A percentile compares a stretch with the other conserved stretches of the same genome.
Evolutionary conservation across 1,140 invertebrate genomes (phyloP).

Genomic region (Drosophila santomea): DNA sequence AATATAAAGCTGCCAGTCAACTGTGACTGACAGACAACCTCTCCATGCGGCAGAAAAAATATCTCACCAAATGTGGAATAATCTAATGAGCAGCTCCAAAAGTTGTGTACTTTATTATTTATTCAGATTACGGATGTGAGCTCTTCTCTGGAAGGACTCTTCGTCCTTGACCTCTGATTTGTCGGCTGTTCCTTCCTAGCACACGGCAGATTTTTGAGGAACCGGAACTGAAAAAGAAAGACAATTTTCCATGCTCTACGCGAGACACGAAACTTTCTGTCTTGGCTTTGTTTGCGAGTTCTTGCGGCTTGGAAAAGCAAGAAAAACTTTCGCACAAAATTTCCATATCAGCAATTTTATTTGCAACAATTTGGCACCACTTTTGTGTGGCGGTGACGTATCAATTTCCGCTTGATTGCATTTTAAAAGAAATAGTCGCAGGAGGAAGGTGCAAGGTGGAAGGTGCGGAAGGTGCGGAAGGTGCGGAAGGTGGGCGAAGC

Average conservation of each 20-base stretch:
- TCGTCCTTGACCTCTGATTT: neutral
- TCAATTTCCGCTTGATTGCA: slow-evolving; percentile 82
- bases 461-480: too few relatives aligned
- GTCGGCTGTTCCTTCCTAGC: neutral
- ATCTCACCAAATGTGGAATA: too few relatives aligned
- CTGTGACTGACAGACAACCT: too few relatives aligned
- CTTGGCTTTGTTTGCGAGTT: slow-evolving; percentile 3
- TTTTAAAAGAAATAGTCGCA: slow-evolving; percentile 52
- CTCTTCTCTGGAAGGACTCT: too few relatives aligned
- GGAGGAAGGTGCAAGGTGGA: too few relatives aligned
- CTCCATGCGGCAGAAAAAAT: too few relatives aligned
- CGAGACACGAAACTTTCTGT: slow-evolving; percentile 1
- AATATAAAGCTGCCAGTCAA: too few relatives aligned
- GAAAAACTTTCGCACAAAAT: slow-evolving; percentile 71
- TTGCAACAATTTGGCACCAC: slow-evolving; percentile 82
- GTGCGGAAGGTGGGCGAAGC: slow-evolving; percentile 1
- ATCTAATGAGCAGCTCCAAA: too few relatives aligned
- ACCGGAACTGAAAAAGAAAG: neutral
- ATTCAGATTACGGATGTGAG: too few relatives aligned
- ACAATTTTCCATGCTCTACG: neutral
- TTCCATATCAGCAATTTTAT: slow-evolving; percentile 82
- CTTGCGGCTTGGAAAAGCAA: slow-evolving; percentile 30
- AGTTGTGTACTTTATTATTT: too few relatives aligned
- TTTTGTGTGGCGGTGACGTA: slow-evolving; percentile 73
- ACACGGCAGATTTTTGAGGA: neutral